Conservation (phyloP, 2,888 invertebrate species). For the Deilephila porcellus region DNA sequence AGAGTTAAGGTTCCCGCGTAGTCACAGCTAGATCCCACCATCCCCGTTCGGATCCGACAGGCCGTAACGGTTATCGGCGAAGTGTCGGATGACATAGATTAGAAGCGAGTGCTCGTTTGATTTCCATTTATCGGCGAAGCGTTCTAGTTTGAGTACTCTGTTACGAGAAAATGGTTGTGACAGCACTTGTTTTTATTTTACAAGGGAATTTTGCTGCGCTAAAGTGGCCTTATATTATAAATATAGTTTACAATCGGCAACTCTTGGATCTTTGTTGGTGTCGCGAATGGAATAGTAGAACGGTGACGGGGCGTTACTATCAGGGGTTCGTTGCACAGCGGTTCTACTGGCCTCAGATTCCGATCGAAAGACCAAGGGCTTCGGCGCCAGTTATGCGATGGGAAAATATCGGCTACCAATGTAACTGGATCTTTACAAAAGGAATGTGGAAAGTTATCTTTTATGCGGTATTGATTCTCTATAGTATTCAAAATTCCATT, state of each 20-base stretch:
- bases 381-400: not conserved
- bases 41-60: not conserved
- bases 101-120: not conserved
- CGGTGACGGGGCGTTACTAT: not conserved
- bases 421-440: not conserved
- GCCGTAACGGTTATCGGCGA: not conserved
- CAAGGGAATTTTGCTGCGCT: not conserved
- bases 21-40: conserved; percentile 17
- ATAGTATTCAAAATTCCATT: conserved; percentile 6
- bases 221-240: not conserved
- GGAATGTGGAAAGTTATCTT: no score
- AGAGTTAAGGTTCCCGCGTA: not conserved
- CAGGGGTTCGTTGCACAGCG: not conserved
- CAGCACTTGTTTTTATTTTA: conserved; percentile 7
- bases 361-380: not conserved
- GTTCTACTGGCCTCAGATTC: not conserved
- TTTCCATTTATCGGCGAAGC: not conserved
- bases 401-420: not conserved
- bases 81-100: not conserved
- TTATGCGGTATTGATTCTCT: not conserved
- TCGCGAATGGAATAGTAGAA: not conserved
- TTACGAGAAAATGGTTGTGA: conserved; percentile 18
- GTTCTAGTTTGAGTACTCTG: not conserved
- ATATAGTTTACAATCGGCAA: not conserved
- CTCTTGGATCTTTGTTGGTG: not conserved